Conservation (phyloP, 2,113 vertebrate species). For the Pontoporia blainvillei region DNA sequence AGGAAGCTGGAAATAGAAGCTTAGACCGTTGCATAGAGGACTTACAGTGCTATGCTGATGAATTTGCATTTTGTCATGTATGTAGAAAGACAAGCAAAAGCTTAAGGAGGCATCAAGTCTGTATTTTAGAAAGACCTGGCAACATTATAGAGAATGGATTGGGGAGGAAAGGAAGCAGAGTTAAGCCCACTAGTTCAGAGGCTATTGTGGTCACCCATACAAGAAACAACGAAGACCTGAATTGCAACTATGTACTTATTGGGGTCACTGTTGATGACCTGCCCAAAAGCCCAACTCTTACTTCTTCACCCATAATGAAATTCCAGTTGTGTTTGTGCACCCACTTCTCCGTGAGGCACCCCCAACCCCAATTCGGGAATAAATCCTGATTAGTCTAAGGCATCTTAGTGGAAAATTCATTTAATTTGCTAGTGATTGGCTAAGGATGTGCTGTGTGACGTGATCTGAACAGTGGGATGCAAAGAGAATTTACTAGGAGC, state of each 20-base stretch:
- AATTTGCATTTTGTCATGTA: not conserved
- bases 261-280: no score
- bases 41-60: not conserved
- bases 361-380: not conserved
- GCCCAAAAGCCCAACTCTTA: not conserved
- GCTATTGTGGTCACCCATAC: not conserved
- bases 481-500: not conserved
- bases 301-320: rapidly evolving
- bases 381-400: not conserved
- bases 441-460: not conserved
- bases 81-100: not conserved
- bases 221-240: not conserved
- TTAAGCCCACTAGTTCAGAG: not conserved
- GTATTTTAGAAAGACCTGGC: not conserved
- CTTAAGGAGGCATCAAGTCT: not conserved
- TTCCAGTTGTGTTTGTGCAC: not conserved
- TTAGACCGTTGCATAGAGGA: not conserved
- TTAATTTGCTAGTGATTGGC: not conserved
- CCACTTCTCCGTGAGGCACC: not conserved
- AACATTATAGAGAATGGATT: not conserved
- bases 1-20: not conserved
- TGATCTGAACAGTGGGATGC: not conserved
- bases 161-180: not conserved
- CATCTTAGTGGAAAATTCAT: not conserved
- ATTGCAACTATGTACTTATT: not conserved